phyloP scores from a whole-genome alignment of 2,888 invertebrate species.

The Busseola fusca region DNA sequence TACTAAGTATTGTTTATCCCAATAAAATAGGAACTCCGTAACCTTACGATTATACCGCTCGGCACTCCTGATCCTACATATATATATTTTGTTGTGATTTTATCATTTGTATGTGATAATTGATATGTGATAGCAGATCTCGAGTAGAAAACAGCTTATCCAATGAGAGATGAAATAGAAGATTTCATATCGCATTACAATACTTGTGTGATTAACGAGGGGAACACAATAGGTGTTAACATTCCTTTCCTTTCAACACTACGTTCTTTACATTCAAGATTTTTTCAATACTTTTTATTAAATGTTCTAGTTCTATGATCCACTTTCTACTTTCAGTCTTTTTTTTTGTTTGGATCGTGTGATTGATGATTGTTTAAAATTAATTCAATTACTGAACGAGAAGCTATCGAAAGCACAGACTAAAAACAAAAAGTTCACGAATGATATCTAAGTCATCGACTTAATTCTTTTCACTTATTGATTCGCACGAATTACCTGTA shows the following conservation, averaged over 20 bases:
- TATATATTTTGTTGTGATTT: no score
- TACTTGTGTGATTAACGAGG: slow-evolving; percentile 39
- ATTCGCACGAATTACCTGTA: no score
- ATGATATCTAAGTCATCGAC: background rate
- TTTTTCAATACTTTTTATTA: slow-evolving; percentile 20
- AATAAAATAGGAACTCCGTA: no score
- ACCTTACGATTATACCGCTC: no score
- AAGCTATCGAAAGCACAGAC: background rate
- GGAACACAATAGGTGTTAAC: slow-evolving; percentile 39
- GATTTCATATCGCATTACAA: slow-evolving; percentile 47
- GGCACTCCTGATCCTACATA: no score
- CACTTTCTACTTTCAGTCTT: slow-evolving; percentile 41
- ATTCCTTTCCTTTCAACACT: slow-evolving; percentile 32
- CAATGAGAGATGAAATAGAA: slow-evolving; percentile 21
- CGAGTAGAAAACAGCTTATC: slow-evolving; percentile 39
- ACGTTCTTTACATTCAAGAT: slow-evolving; percentile 25
- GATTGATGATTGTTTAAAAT: slow-evolving; percentile 13
- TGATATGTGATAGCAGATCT: slow-evolving; percentile 7
- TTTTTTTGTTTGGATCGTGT: background rate
- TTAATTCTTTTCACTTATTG: background rate
- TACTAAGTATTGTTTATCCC: no score
- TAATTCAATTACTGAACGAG: background rate
- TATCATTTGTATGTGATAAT: no score
- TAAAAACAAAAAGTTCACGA: background rate
- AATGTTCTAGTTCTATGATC: slow-evolving; percentile 29